Conservation (phyloP, 2,888 invertebrate species). For the Metellina segmentata region DNA sequence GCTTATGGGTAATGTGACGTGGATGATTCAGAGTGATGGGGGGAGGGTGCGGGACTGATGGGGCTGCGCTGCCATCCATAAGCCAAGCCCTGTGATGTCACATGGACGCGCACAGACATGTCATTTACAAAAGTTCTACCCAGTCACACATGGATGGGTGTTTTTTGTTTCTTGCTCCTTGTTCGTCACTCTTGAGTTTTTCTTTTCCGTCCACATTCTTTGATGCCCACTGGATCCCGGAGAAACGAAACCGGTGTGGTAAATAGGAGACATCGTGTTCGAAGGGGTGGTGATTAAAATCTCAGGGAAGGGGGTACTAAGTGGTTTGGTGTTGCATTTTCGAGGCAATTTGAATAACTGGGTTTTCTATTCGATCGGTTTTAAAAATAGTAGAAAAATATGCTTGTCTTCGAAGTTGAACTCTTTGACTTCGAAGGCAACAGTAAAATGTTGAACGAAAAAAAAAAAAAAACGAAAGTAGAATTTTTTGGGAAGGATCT, state of each 20-base stretch:
- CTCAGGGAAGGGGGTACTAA: not conserved
- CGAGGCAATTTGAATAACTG: not conserved
- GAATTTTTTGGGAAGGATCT: not conserved
- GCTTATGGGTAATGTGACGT: slow-evolving; percentile 77
- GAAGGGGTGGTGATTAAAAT: not conserved
- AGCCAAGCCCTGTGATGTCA: slow-evolving; percentile 75
- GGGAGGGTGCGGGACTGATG: slow-evolving; percentile 67
- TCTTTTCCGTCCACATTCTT: slow-evolving; percentile 1
- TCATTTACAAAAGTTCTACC: slow-evolving; percentile 76
- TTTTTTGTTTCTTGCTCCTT: slow-evolving; percentile 18
- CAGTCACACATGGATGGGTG: slow-evolving; percentile 32
- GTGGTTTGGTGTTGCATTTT: not conserved
- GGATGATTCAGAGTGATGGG: slow-evolving; percentile 76
- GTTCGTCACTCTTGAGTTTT: slow-evolving; percentile 45
- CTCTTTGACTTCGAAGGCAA: no score
- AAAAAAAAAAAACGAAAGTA: not conserved
- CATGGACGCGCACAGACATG: slow-evolving; percentile 73
- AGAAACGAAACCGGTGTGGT: no score
- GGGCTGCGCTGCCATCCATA: slow-evolving; percentile 72
- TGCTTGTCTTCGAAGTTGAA: no score
- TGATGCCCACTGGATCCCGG: not conserved
- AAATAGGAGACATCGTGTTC: no score
- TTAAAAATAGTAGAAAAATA: no score
- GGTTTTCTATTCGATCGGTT: not conserved
- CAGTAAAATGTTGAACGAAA: not conserved